These are phyloP conservation scores for Drosophila infuscata DNA, from an alignment of 2,888 invertebrate species.

Conservation along the genomic window DNA sequence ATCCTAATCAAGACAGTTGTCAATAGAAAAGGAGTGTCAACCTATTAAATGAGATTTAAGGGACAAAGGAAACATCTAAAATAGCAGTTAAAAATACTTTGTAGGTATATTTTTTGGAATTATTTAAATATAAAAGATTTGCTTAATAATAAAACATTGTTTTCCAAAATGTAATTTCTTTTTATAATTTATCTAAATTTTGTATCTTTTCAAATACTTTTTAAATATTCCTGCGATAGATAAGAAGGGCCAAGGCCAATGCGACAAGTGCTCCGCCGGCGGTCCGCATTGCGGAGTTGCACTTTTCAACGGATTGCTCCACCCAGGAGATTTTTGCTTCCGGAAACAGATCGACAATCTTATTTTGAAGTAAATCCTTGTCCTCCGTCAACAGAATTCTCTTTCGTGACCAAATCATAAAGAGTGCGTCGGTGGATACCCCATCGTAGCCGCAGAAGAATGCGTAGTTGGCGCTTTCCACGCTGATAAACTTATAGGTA, in stretches of 20 bases:
- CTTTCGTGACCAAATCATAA: constrained; percentile 18
- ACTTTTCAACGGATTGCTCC: constrained; percentile 16
- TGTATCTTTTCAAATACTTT: background rate
- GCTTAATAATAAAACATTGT: background rate
- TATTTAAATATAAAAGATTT: background rate
- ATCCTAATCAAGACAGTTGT: background rate
- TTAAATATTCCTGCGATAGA: constrained; percentile 5
- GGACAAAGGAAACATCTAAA: background rate
- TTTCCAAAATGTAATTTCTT: background rate
- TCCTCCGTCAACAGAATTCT: constrained; percentile 1
- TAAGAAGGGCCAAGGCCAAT: constrained; percentile 5
- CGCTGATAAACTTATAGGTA: constrained; percentile 22
- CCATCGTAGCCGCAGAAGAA: constrained; percentile 21
- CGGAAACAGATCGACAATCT: background rate
- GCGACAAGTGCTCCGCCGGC: constrained; percentile 18
- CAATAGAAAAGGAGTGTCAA: too few relatives aligned
- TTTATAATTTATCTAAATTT: background rate
- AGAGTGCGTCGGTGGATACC: background rate
- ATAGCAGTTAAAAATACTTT: background rate
- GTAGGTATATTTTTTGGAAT: background rate
- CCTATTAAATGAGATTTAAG: too few relatives aligned
- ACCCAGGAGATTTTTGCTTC: background rate
- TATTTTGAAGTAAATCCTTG: background rate
- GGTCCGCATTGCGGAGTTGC: background rate
- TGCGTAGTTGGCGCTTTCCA: background rate